Percentiles rank a stretch among this genome's conserved stretches.
Conservation (phyloP, 2,113 vertebrate species). For the Toxotes jaculatrix region DNA sequence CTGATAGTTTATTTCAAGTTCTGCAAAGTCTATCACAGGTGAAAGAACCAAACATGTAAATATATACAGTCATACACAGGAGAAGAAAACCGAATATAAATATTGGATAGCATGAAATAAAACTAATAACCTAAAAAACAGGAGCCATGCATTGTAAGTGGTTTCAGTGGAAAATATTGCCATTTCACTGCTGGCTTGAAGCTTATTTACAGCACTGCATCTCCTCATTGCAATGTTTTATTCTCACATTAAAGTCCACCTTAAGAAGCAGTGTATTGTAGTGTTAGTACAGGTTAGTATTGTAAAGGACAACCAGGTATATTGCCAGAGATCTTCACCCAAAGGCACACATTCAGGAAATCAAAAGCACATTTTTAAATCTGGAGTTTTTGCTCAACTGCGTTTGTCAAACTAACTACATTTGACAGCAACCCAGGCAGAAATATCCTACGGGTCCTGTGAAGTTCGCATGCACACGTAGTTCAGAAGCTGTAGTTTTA, state of each 20-base stretch:
- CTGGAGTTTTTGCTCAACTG: not conserved
- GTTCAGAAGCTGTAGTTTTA: not conserved
- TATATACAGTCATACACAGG: slow-evolving; percentile 93
- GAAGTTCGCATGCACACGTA: slow-evolving; percentile 17
- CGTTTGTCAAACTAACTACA: not conserved
- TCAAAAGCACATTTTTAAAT: not conserved
- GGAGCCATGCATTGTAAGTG: slow-evolving; percentile 86
- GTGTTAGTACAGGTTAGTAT: slow-evolving; percentile 45
- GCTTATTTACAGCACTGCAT: slow-evolving; percentile 61
- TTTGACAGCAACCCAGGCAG: not conserved
- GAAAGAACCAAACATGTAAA: slow-evolving; percentile 89
- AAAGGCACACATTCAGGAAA: slow-evolving; percentile 59
- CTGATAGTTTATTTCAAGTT: slow-evolving; percentile 85
- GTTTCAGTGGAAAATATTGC: slow-evolving; percentile 73
- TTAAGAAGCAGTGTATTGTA: slow-evolving; percentile 10
- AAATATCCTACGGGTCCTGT: not conserved
- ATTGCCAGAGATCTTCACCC: slow-evolving; percentile 16
- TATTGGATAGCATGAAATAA: slow-evolving; percentile 89
- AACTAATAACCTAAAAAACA: slow-evolving; percentile 74
- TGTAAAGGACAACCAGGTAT: not conserved
- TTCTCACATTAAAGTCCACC: not conserved
- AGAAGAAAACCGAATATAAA: slow-evolving; percentile 88
- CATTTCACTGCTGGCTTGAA: slow-evolving; percentile 63
- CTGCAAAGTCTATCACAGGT: slow-evolving; percentile 93
- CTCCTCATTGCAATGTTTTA: not conserved